Evolutionary conservation across 2,797 vertebrate species (phyloP), one percentile per base, ranked within the genome.

Genomic region (Dendrocincla tyrannina): DNA sequence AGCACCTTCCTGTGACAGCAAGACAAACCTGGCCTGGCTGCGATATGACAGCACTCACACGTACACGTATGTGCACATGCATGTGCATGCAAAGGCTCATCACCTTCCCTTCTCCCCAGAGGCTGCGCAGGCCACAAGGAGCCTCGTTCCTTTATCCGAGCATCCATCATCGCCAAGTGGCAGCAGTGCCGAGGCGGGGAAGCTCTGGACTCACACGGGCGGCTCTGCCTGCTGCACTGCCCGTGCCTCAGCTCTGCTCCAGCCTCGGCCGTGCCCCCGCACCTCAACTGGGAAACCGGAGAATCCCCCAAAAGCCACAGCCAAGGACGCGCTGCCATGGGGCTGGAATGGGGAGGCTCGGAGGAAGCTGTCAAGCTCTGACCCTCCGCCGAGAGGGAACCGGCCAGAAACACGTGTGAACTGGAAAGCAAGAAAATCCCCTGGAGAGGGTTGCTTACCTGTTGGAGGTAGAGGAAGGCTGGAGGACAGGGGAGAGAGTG

Each of bases 401-500:
- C 64, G 10, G 59, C 89, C 95, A 93, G 86, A 93, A 95, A 95
- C 98, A 98, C 97, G 97, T 98, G 98, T 73, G 91, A 94, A 66
- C 64, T 47, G 28, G 90, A 46, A 94, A 97, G 96, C 86, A 84
- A 91, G 85, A 85, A 89, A 93, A 95, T 87, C 89, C 91, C 85
- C 73, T 49, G 85, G 94, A 93, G 97, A 86, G 97, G 97, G 95
- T 67, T 88, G 96, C 99, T 99, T 99, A 99, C 99, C 99, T 99
- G 98, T 97, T 99, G 99, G 98, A 99, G 98, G 98, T 99, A 99
- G 98, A 99, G 99, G 98, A 99, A 99, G 95, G 99, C 98, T 94
- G 99, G 98, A 97, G 99, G 98, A 96, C 99, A 99, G 95, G 99
- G 98, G 96, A 99, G 98, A 92, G 99, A 98, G 97, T 98, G 99